These are phyloP conservation scores for Macrocentrus cingulum DNA, from an alignment of 1,140 invertebrate genomes.

Conservation along the genomic window DNA sequence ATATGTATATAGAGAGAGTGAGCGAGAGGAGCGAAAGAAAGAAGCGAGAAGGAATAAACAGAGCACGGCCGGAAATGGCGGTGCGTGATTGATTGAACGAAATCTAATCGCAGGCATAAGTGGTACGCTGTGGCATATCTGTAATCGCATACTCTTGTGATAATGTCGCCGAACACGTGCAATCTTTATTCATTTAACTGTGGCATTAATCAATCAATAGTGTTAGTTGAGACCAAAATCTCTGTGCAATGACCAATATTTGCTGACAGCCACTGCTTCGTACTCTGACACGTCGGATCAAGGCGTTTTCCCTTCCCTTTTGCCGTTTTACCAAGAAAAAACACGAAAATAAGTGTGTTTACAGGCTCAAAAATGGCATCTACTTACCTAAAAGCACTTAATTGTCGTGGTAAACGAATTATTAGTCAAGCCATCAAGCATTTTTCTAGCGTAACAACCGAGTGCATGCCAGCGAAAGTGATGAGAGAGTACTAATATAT, in stretches of 20 bases:
- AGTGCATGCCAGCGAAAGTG: conserved; percentile 27
- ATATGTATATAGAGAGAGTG: too few species aligned
- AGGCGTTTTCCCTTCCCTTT: conserved; percentile 22
- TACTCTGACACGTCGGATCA: conserved; percentile 5
- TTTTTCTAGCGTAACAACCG: conserved; percentile 23
- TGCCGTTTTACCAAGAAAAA: background rate
- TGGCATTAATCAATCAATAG: background rate
- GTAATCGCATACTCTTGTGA: background rate
- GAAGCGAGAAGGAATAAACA: conserved; percentile 3
- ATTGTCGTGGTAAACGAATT: conserved; percentile 5
- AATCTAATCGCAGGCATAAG: background rate
- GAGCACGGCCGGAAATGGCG: conserved; percentile 15
- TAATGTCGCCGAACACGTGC: conserved; percentile 10
- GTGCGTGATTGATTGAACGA: conserved; percentile 17
- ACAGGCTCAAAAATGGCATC: too few species aligned
- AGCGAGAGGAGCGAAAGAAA: background rate
- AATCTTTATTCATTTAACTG: background rate
- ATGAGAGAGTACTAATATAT: conserved; percentile 22
- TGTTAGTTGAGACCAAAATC: background rate
- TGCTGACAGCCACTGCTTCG: conserved; percentile 1
- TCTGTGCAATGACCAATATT: background rate
- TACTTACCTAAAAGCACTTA: background rate
- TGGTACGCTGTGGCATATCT: background rate
- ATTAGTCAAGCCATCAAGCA: conserved; percentile 5
- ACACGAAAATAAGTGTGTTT: background rate